Conservation (phyloP, 2,113 vertebrate genomes). For the Ptychochromis oligacanthus region DNA sequence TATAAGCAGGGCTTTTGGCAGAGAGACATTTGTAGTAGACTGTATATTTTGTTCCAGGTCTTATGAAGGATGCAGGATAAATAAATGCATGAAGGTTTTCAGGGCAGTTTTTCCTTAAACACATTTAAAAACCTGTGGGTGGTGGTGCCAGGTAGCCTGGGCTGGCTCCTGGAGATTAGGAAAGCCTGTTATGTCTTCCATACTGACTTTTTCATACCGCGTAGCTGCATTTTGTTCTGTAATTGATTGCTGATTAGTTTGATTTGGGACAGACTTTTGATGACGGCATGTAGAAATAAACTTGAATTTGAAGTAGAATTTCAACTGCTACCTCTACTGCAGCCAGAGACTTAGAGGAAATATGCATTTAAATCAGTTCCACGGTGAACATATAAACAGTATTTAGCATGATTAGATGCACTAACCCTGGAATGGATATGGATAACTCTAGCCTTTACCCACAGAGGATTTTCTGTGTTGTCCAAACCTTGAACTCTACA, state of each 20-base stretch:
- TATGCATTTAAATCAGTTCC: conserved; percentile 41
- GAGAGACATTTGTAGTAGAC: conserved; percentile 10
- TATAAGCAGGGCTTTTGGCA: conserved; percentile 36
- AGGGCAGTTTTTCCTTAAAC: conserved; percentile 46
- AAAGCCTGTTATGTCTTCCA: conserved; percentile 28
- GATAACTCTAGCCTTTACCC: conserved; percentile 14
- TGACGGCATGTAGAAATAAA: conserved; percentile 33
- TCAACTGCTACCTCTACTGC: neutral
- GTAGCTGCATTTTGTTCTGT: conserved; percentile 26
- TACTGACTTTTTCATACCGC: neutral
- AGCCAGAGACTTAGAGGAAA: conserved; percentile 33
- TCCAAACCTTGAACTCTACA: conserved; percentile 38
- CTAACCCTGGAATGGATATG: conserved; percentile 30
- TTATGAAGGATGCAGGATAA: conserved; percentile 54
- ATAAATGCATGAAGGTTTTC: conserved; percentile 54
- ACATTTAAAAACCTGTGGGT: conserved; percentile 16
- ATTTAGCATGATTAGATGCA: conserved; percentile 52
- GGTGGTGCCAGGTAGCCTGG: conserved; percentile 47
- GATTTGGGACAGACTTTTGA: conserved; percentile 33
- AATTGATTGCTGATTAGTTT: conserved; percentile 50
- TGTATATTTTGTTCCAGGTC: conserved; percentile 42
- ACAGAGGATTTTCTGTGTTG: neutral
- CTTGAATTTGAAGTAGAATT: conserved; percentile 16
- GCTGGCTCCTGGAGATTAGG: conserved; percentile 33
- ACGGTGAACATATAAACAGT: conserved; percentile 46